phyloP scores from a whole-genome alignment of 1,140 invertebrate species.

The Gerris buenoi region DNA sequence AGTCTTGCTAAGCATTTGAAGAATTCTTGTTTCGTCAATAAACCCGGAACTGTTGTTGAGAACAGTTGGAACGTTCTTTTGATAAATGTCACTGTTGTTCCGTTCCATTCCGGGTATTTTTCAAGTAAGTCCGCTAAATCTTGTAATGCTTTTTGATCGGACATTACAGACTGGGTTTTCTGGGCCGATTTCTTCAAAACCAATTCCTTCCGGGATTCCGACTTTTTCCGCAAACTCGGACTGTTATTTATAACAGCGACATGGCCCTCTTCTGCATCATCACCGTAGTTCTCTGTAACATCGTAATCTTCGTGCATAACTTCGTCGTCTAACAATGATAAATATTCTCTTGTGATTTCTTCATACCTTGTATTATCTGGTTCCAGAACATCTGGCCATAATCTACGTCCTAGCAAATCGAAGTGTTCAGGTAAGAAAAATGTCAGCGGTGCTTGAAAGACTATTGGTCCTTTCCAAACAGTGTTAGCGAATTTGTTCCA shows the following conservation, averaged over 20 bases:
- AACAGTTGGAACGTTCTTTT: neutral
- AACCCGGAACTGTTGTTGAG: neutral
- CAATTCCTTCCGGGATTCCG: neutral
- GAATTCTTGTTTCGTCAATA: neutral
- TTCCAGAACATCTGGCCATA: neutral
- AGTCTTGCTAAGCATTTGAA: neutral
- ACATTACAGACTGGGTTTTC: too few relatives aligned
- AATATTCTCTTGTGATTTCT: neutral
- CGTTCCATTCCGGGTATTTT: neutral
- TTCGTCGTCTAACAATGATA: neutral
- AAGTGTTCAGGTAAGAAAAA: neutral
- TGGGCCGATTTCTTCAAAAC: too few relatives aligned
- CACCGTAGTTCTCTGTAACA: too few relatives aligned
- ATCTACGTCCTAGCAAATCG: neutral
- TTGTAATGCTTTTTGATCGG: too few relatives aligned
- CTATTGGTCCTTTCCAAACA: neutral
- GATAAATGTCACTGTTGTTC: neutral
- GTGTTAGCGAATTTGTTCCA: too few relatives aligned
- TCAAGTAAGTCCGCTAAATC: too few relatives aligned
- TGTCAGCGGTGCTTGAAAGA: neutral
- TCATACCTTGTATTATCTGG: neutral
- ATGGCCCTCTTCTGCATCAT: neutral
- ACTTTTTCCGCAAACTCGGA: neutral
- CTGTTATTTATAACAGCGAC: neutral
- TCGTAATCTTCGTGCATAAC: too few relatives aligned